Evolutionary conservation across 2,888 invertebrate species (phyloP).

Genomic region (Eupelmus urozonus): DNA sequence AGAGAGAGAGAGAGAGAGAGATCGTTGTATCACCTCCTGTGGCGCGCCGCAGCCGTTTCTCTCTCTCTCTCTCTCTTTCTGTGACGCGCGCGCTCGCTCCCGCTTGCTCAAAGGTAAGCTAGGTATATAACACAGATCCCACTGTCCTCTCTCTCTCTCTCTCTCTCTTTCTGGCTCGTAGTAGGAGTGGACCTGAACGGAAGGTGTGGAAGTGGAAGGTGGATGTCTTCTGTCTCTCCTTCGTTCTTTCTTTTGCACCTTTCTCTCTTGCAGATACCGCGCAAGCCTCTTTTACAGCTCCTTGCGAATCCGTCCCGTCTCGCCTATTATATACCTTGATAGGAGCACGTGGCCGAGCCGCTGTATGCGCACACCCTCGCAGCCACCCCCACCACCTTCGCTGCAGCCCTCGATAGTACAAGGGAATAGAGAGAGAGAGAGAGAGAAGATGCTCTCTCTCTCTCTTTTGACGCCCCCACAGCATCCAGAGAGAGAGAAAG

Average conservation of each 20-base stretch:
- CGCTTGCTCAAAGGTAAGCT: slow-evolving; percentile 67
- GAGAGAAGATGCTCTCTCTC: slow-evolving; percentile 23
- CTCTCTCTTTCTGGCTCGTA: slow-evolving; percentile 60
- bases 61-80: slow-evolving; percentile 53
- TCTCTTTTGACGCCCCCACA: slow-evolving; percentile 58
- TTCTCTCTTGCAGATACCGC: slow-evolving; percentile 39
- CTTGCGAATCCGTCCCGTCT: not conserved
- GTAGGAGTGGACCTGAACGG: slow-evolving; percentile 71
- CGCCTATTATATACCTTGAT: slow-evolving; percentile 29
- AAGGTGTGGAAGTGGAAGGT: slow-evolving; percentile 70
- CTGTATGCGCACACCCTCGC: too few species aligned
- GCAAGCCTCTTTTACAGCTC: not conserved
- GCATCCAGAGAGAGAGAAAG: too few species aligned
- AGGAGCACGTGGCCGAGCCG: slow-evolving; percentile 44
- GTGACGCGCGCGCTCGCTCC: too few species aligned
- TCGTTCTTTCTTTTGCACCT: slow-evolving; percentile 53
- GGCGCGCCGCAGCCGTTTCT: slow-evolving; percentile 51
- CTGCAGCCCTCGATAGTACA: not conserved
- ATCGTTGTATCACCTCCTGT: slow-evolving; percentile 69
- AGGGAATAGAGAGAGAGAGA: slow-evolving; percentile 7
- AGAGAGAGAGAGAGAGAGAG: slow-evolving; percentile 30
- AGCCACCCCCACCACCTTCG: not conserved
- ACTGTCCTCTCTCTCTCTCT: slow-evolving; percentile 37
- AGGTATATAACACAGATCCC: slow-evolving; percentile 61
- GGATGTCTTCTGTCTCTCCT: slow-evolving; percentile 63